Evolutionary conservation across 1,140 invertebrate species (phyloP).

Genomic region (Saccostrea echinata): DNA sequence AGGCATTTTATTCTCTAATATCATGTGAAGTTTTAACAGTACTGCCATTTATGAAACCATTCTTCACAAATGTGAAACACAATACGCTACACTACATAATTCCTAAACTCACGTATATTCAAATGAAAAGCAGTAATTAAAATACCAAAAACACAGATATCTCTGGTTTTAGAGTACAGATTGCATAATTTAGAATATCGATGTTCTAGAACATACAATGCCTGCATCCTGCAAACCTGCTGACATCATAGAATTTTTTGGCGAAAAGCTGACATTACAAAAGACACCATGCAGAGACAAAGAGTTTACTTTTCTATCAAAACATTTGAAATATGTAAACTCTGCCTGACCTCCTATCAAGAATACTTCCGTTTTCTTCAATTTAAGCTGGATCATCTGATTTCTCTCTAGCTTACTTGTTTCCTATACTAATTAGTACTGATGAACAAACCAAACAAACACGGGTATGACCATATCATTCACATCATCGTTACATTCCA

Average conservation of each 20-base stretch:
- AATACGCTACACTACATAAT: neutral
- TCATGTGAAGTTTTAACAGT: neutral
- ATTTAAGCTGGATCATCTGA: conserved; percentile 22
- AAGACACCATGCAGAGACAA: conserved; percentile 24
- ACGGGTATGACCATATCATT: too few species aligned
- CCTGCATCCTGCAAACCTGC: neutral
- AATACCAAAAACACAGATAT: neutral
- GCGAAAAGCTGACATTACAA: conserved; percentile 29
- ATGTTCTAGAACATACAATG: conserved; percentile 19
- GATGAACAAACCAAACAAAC: neutral
- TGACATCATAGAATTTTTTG: neutral
- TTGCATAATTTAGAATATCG: neutral
- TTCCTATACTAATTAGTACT: neutral
- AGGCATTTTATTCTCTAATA: neutral
- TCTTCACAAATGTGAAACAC: too few species aligned
- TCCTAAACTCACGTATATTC: neutral
- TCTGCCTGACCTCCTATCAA: conserved; percentile 5
- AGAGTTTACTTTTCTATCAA: neutral
- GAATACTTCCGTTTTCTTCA: conserved; percentile 29
- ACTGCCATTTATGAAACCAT: too few species aligned
- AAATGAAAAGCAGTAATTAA: conserved; percentile 21
- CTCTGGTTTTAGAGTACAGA: neutral
- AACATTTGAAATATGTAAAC: conserved; percentile 38
- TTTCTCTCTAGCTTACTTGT: neutral
- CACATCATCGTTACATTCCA: neutral